Base-by-base conservation (phyloP, 2,113 vertebrate species). In the Oryzias celebensis region DNA sequence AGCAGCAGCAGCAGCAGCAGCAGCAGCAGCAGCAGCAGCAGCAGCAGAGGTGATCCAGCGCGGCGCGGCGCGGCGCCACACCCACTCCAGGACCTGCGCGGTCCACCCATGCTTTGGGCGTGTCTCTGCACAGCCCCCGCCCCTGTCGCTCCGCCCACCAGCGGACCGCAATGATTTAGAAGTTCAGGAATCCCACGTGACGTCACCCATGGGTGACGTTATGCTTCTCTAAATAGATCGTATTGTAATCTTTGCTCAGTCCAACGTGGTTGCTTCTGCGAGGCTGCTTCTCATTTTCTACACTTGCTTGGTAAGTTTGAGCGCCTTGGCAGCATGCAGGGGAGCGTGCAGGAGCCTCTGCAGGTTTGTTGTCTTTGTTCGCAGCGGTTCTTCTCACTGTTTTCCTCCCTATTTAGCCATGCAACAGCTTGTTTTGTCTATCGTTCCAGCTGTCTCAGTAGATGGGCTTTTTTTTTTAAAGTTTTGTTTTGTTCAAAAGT, bases 181-280 rank as follows among this genome's bases (percentile, higher is more conserved):
- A 98, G 95, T 97, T 98, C 95, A 98, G 96, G 96, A 98, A 98
- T 98, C 96, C 96, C 96, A 98, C 95, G 96, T 98, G 96, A 98
- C 96, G 96, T 98, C 96, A 98, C 94, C 93, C 73, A 45, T 90
- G 87, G 96, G 93, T 97, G 96, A 98, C 95, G 96, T 98, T 95
- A 98, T 98, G 95, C 94, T 94, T 92, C 96, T 97, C 94, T 96
- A 97, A 98, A 98, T 98, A 98, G 96, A 95, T 93, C 93, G 95
- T 95, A 97, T 97, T 97, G 96, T 98, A 97, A 98, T 96, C 94
- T 94, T 94, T 94, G 85, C 95, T 94, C 96, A 98, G 95, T 98
- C 94, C 96, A 97, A 94, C 96, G 96, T 98, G 96, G 94, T 97
- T 95, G 94, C 94, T 95, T 94, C 94, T 90, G 87, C 91, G 93